phyloP scores from a whole-genome alignment of 1,140 invertebrate species.

The Drosophila neocordata region DNA sequence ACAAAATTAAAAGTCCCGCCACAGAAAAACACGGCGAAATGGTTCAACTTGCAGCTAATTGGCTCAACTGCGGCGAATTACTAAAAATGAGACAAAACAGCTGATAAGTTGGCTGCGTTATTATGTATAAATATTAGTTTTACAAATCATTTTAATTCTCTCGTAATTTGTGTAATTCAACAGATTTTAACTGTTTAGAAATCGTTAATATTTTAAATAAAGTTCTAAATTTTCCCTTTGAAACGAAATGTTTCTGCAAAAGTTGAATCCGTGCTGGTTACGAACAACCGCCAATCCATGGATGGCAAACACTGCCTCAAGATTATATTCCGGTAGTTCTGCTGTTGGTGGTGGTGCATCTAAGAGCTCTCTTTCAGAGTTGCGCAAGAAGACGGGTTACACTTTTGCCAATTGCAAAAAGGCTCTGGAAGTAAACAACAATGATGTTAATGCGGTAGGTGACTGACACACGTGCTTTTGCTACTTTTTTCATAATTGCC shows the following conservation, averaged over 20 bases:
- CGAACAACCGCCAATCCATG: constrained; percentile 81
- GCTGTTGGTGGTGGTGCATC: constrained; percentile 37
- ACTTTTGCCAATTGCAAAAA: constrained; percentile 98
- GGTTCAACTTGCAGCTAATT: too few species aligned
- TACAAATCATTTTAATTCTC: too few species aligned
- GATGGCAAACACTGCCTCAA: constrained; percentile 82
- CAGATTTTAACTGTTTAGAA: constrained; percentile 49
- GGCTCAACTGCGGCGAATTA: too few species aligned
- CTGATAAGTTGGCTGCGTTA: too few species aligned
- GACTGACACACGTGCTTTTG: background rate
- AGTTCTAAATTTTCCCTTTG: constrained; percentile 23
- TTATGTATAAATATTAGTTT: too few species aligned
- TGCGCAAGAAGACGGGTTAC: constrained; percentile 97
- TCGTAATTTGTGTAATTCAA: too few species aligned
- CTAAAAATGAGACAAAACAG: too few species aligned
- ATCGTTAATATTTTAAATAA: constrained; percentile 28
- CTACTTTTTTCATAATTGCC: too few species aligned
- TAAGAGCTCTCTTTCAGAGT: constrained; percentile 89
- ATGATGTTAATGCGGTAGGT: constrained; percentile 87
- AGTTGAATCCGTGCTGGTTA: constrained; percentile 58
- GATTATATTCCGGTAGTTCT: constrained; percentile 2
- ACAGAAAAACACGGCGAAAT: too few species aligned
- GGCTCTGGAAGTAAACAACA: constrained; percentile 93
- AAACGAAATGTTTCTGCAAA: constrained; percentile 52
- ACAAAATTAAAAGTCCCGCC: too few species aligned